A percentile compares a stretch with the other conserved stretches of the same genome.
These are phyloP conservation scores for Halocaridina rubra DNA, from an alignment of 2,888 invertebrate species.

Conservation along the genomic window DNA sequence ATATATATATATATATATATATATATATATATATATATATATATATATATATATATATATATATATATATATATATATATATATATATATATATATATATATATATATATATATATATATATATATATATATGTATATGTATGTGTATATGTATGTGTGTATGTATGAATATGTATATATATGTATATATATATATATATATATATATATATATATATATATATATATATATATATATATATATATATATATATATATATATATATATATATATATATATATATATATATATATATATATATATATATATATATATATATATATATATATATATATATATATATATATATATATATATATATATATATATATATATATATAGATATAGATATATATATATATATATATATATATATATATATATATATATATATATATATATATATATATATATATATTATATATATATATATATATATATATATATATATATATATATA, in stretches of 20 bases:
- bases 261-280: not conserved
- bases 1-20: not conserved
- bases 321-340: not conserved
- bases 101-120: not conserved
- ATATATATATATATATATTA: not conserved
- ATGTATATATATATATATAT: not conserved
- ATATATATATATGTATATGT: not conserved
- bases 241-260: not conserved
- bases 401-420: not conserved
- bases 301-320: not conserved
- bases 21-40: not conserved
- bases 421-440: not conserved
- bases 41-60: not conserved
- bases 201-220: not conserved
- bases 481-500: not conserved
- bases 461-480: not conserved
- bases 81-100: not conserved
- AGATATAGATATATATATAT: not conserved
- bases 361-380: not conserved
- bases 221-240: not conserved
- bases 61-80: not conserved
- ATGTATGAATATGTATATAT: not conserved
- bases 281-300: not conserved
- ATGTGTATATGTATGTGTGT: not conserved
- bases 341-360: not conserved